A percentile compares a stretch with the other conserved stretches of the same genome.
Evolutionary conservation across 2,888 invertebrate genomes (phyloP).

Genomic region (Aquatica leii): DNA sequence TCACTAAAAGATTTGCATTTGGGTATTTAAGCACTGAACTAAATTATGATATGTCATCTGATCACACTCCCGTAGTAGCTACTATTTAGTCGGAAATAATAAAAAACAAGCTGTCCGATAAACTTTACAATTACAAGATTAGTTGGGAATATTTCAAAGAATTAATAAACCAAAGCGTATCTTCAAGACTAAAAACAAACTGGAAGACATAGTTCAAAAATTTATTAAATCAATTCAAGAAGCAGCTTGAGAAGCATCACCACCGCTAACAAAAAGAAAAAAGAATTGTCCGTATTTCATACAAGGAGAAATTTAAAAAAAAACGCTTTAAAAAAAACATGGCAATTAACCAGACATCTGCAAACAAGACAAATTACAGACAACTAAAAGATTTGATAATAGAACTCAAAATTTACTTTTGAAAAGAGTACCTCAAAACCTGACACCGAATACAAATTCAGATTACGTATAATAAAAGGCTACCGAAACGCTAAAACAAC

Average conservation of each 20-base stretch:
- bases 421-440: not conserved
- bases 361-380: not conserved
- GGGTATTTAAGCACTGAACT: not conserved
- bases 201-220: not conserved
- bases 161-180: not conserved
- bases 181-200: not conserved
- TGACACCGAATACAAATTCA: conserved; percentile 1
- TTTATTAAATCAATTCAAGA: not conserved
- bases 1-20: not conserved
- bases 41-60: conserved; percentile 3
- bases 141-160: not conserved
- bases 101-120: not conserved
- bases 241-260: not conserved
- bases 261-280: not conserved
- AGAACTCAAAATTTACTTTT: not conserved
- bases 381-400: not conserved
- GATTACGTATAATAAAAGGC: conserved; percentile 9
- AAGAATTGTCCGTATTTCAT: too few relatives aligned
- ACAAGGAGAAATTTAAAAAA: too few relatives aligned
- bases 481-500: conserved; percentile 16
- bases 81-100: not conserved
- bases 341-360: not conserved
- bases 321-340: not conserved
- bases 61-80: not conserved
- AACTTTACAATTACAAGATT: conserved; percentile 2